Percentiles rank a stretch among this genome's conserved stretches.
Evolutionary conservation across 2,797 vertebrate genomes (phyloP).

Genomic region (Falco biarmicus): DNA sequence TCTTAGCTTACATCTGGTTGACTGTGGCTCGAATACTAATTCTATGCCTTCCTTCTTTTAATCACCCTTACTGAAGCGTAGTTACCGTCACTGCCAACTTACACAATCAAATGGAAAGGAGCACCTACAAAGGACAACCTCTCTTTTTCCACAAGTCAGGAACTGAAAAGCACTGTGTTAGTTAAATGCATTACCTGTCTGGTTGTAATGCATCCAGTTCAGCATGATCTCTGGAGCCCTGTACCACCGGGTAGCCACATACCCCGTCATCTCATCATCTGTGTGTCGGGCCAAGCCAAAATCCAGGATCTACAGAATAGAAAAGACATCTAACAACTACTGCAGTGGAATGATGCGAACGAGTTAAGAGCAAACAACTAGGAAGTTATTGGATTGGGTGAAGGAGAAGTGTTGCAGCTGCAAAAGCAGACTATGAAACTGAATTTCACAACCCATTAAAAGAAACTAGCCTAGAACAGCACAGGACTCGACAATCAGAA

Average conservation of each 20-base stretch:
- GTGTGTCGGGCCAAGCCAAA: slow-evolving; percentile 97
- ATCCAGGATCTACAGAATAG: slow-evolving; percentile 89
- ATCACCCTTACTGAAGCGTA: not conserved
- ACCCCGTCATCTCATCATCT: slow-evolving; percentile 98
- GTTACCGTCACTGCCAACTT: not conserved
- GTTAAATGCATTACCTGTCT: slow-evolving; percentile 84
- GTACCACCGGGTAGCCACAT: slow-evolving; percentile 97
- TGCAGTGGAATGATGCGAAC: not conserved
- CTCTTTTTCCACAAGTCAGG: not conserved
- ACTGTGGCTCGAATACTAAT: not conserved
- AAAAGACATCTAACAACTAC: not conserved
- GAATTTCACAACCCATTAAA: slow-evolving; percentile 6
- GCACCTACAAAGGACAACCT: rapidly evolving
- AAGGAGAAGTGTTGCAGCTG: not conserved
- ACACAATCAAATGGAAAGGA: not conserved
- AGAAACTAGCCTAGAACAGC: not conserved
- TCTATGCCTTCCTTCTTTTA: not conserved
- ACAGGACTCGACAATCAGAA: not conserved
- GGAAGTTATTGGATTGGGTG: not conserved
- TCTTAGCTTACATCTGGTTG: not conserved
- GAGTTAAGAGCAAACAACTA: not conserved
- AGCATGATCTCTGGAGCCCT: slow-evolving; percentile 98
- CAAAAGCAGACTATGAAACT: slow-evolving; percentile 7
- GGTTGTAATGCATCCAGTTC: slow-evolving; percentile 99
- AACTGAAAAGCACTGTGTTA: not conserved